Evolutionary conservation across 53 echinoderm and acorn worm species (phyloP).

Genomic region (Henricia sp.): DNA sequence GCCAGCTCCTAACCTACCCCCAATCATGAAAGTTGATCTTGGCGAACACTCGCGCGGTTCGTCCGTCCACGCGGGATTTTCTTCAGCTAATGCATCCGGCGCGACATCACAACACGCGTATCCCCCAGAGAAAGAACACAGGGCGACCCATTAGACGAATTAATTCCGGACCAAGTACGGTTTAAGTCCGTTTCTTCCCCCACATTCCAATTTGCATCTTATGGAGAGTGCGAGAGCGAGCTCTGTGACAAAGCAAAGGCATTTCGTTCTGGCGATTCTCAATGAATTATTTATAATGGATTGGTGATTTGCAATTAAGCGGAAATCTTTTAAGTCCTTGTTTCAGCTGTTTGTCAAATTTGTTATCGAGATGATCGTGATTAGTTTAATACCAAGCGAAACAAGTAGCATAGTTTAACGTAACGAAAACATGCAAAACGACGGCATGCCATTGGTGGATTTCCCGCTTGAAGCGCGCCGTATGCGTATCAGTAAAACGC

Average conservation of each 20-base stretch:
- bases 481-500: too few relatives aligned
- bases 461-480: background rate
- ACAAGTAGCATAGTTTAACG: too few relatives aligned
- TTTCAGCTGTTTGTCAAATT: slow-evolving; percentile 2
- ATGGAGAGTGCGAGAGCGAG: too few relatives aligned
- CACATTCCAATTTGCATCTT: too few relatives aligned
- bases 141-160: slow-evolving; percentile 39
- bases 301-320: background rate
- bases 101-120: background rate
- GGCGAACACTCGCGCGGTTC: background rate
- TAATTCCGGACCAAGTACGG: slow-evolving; percentile 11
- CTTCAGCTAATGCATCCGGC: background rate
- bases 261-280: too few relatives aligned
- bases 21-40: slow-evolving; percentile 17
- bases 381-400: too few relatives aligned
- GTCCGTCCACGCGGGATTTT: background rate
- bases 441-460: background rate
- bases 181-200: too few relatives aligned
- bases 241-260: too few relatives aligned
- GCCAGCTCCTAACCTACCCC: background rate
- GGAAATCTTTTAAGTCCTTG: too few relatives aligned
- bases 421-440: background rate
- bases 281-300: background rate
- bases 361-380: background rate
- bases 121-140: background rate